Evolutionary conservation across 2,888 invertebrate species (phyloP).

Genomic region (Notodonta ziczac): DNA sequence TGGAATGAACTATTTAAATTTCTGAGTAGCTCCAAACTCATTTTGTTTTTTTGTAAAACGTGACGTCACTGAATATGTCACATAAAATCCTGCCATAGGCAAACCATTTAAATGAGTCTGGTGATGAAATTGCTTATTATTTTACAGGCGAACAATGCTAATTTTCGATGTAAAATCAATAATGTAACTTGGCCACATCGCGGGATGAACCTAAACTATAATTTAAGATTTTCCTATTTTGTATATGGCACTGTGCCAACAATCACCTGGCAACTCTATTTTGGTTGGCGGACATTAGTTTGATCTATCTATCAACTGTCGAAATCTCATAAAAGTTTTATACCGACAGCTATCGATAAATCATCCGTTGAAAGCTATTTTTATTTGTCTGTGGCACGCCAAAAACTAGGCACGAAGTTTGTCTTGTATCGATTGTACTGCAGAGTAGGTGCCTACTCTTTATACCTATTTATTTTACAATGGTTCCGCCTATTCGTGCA

Average conservation of each 20-base stretch:
- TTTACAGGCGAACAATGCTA: too few relatives aligned
- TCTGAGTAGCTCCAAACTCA: too few relatives aligned
- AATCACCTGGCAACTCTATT: background rate
- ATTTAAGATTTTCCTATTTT: constrained; percentile 7
- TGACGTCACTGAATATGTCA: constrained; percentile 31
- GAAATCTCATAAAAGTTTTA: background rate
- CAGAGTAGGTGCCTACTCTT: too few relatives aligned
- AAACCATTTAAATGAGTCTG: background rate
- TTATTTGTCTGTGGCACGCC: background rate
- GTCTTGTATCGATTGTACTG: too few relatives aligned
- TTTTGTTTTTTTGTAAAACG: background rate
- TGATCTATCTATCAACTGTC: background rate
- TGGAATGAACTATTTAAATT: too few relatives aligned
- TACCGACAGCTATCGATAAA: constrained; percentile 4
- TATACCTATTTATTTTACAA: too few relatives aligned
- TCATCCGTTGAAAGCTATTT: background rate
- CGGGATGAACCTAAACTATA: too few relatives aligned
- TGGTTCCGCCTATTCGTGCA: too few relatives aligned
- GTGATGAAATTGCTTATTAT: too few relatives aligned
- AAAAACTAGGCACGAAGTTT: background rate
- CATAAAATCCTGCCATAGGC: constrained; percentile 22
- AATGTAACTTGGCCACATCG: too few relatives aligned
- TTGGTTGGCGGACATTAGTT: background rate
- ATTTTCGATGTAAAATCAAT: too few relatives aligned
- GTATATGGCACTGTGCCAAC: background rate